Percentiles rank a stretch among this genome's conserved stretches.
Conservation (phyloP, 2,888 invertebrate genomes). For the Aspidapion aeneum region DNA sequence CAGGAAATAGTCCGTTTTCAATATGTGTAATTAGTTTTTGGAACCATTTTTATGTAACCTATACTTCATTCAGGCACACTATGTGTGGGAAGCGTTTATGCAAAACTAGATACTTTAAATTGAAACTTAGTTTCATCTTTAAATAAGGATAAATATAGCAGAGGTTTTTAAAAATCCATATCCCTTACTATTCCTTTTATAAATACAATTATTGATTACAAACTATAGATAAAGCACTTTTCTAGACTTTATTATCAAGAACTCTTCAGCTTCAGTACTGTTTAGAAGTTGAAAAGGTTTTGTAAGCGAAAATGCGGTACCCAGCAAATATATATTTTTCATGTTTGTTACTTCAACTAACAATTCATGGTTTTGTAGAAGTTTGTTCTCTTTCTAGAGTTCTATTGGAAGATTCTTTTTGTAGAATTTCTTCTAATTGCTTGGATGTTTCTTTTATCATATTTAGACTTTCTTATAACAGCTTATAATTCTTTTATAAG, state of each 20-base stretch:
- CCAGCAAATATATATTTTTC: slow-evolving; percentile 81
- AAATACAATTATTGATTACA: slow-evolving; percentile 93
- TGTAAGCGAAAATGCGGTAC: slow-evolving; percentile 70
- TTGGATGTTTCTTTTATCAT: slow-evolving; percentile 73
- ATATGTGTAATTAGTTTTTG: too few species aligned
- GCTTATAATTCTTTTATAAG: slow-evolving; percentile 73
- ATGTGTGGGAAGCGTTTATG: too few species aligned
- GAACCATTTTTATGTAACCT: too few species aligned
- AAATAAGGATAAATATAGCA: slow-evolving; percentile 88
- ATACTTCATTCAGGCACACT: too few species aligned
- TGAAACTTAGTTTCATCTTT: too few species aligned
- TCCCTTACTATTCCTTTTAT: slow-evolving; percentile 81
- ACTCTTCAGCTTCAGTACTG: slow-evolving; percentile 70
- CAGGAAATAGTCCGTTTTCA: too few species aligned
- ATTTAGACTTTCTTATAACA: slow-evolving; percentile 67
- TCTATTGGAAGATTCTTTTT: slow-evolving; percentile 74
- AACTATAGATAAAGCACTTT: slow-evolving; percentile 86
- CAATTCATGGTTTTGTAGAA: slow-evolving; percentile 82
- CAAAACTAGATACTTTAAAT: slow-evolving; percentile 83
- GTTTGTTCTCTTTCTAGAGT: slow-evolving; percentile 86
- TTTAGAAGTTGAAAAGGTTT: slow-evolving; percentile 64
- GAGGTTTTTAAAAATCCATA: slow-evolving; percentile 92
- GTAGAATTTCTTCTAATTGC: slow-evolving; percentile 74
- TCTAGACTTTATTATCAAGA: slow-evolving; percentile 63
- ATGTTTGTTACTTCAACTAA: slow-evolving; percentile 71